Conservation (phyloP, 37 sponge, comb jelly and placozoan species). For the Theonella swinhoei region DNA sequence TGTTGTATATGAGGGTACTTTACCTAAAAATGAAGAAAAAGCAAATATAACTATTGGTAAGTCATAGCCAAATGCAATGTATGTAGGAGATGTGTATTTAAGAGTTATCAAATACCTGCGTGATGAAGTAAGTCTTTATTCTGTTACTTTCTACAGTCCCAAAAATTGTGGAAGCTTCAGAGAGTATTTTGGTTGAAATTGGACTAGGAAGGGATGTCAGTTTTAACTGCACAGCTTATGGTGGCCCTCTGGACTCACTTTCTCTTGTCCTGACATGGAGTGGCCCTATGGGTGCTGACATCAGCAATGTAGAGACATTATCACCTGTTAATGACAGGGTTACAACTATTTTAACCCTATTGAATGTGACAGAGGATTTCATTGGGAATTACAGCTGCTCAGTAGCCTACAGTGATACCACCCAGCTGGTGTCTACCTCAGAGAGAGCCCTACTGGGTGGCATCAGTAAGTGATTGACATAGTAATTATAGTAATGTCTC, state of each 20-base stretch:
- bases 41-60: not conserved
- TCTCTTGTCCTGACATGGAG: slow-evolving; percentile 15
- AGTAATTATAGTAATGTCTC: no score
- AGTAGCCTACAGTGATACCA: not conserved
- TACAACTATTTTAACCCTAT: not conserved
- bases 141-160: slow-evolving; percentile 3
- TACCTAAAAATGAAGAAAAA: not conserved
- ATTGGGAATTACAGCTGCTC: slow-evolving; percentile 10
- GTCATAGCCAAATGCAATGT: no score
- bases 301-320: not conserved
- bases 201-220: not conserved
- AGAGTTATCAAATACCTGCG: not conserved
- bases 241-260: not conserved
- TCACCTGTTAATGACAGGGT: not conserved
- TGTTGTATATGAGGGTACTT: not conserved
- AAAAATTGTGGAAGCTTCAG: not conserved
- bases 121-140: not conserved
- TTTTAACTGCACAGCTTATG: slow-evolving; percentile 24
- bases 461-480: not conserved
- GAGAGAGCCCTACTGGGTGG: not conserved
- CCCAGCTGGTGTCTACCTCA: not conserved
- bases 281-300: slow-evolving; percentile 9
- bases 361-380: not conserved
- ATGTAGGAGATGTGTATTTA: no score
- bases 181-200: not conserved